Base-by-base conservation (phyloP, 2,113 vertebrate species). In the Aptenodytes patagonicus region DNA sequence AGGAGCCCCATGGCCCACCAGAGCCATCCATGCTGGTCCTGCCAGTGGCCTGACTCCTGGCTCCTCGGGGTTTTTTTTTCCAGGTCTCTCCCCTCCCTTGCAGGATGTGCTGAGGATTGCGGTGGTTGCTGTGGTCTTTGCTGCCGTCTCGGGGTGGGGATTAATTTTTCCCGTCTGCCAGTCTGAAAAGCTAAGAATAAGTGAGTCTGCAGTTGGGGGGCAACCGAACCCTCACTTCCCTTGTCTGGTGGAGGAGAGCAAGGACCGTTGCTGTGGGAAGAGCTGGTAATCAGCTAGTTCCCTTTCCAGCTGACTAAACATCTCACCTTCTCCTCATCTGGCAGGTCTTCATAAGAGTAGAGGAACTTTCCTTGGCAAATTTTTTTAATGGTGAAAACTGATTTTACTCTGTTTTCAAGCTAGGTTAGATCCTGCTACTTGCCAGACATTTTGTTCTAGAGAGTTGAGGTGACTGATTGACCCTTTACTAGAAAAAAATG, bases 181-280 rank as follows among this genome's bases (percentile, higher is more conserved):
- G 87, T 96, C 96, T 1, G 69, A 96, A 18, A 97, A 96, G 52
- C 96, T 96, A 7, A 32, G 96, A 19, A 96, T 97, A 52, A 89
- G 96, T 97, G 87, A 96, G 96, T 51, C 28, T 10, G 52, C 5
- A 7, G 47, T 0, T 13, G 28, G 28, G 10, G 52, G 60, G 36
- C 24, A 66, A 52, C 5, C 0, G 15, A 34, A 36, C 8, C 32
- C n/a, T 18, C 57, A 1, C 26, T 26, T 11, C 52, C 46, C 31
- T 55, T 4, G 0, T 9, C 47, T 40, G 52, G 17, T 3, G 16
- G 36, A 22, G 66, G 10, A 46, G 40, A 24, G 13, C 2, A 3
- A 49, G 61, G 25, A 71, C 21, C 4, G 1, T 10, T 21, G 28
- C n/a, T 11, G 26, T 5, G 54, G 70, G 79, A 42, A 54, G 38